These are phyloP conservation scores for Dendroctonus ponderosae DNA, from an alignment of 1,140 invertebrate genomes.

Conservation along the genomic window DNA sequence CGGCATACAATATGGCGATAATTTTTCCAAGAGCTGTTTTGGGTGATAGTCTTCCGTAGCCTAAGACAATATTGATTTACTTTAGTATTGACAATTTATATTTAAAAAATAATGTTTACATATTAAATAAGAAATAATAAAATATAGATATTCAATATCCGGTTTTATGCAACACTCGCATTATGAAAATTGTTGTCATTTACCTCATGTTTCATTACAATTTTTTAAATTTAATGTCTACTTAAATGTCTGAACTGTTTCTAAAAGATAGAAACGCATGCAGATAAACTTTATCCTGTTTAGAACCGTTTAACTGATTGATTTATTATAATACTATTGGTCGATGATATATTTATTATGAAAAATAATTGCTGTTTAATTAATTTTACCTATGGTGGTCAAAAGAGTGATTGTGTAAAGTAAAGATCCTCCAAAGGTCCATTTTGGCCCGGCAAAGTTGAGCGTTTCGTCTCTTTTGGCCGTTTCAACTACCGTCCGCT, in stretches of 20 bases:
- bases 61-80: conserved; percentile 50
- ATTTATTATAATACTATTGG: not conserved
- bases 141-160: too few relatives aligned
- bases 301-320: not conserved
- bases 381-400: conserved; percentile 74
- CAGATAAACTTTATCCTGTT: too few relatives aligned
- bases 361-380: conserved; percentile 9
- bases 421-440: conserved; percentile 76
- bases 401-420: conserved; percentile 81
- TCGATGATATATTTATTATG: not conserved
- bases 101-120: not conserved
- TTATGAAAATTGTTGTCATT: too few relatives aligned
- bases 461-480: conserved; percentile 55
- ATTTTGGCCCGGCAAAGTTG: conserved; percentile 52
- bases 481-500: conserved; percentile 71
- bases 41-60: conserved; percentile 79
- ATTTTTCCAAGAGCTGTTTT: conserved; percentile 74
- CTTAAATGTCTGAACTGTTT: too few relatives aligned
- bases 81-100: not conserved
- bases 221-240: too few relatives aligned
- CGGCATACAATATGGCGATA: conserved; percentile 83
- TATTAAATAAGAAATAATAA: too few relatives aligned
- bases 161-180: too few relatives aligned
- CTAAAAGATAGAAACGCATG: too few relatives aligned
- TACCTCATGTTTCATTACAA: too few relatives aligned